phyloP scores from a whole-genome alignment of 2,888 invertebrate genomes.

The Minunthozetes semirufus region DNA sequence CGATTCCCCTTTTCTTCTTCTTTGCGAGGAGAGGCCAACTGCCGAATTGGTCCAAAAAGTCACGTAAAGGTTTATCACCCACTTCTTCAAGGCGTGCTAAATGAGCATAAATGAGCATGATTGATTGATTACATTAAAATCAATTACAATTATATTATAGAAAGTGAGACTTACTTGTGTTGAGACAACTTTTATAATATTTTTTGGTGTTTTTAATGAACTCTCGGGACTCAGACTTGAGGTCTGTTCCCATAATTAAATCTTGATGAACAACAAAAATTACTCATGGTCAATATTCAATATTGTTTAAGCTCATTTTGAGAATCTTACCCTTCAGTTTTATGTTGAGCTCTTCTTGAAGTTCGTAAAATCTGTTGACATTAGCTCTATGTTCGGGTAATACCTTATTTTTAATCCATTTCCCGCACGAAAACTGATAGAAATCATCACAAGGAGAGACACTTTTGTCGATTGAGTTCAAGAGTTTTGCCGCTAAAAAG shows the following conservation, averaged over 20 bases:
- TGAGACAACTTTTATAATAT: conserved; percentile 48
- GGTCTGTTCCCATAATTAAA: conserved; percentile 44
- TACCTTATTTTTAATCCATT: conserved; percentile 54
- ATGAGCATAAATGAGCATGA: neutral
- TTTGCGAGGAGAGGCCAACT: conserved; percentile 23
- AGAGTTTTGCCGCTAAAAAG: conserved; percentile 60
- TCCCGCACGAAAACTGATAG: conserved; percentile 71
- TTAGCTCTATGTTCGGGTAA: conserved; percentile 21
- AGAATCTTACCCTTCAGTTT: conserved; percentile 1
- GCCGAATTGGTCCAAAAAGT: conserved; percentile 24
- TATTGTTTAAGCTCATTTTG: neutral
- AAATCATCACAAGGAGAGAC: conserved; percentile 76
- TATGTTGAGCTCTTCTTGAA: conserved; percentile 26
- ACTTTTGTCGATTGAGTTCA: conserved; percentile 62
- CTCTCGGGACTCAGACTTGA: conserved; percentile 42
- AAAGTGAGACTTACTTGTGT: conserved; percentile 45
- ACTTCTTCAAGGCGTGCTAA: neutral
- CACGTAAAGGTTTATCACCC: conserved; percentile 21
- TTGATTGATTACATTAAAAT: too few species aligned
- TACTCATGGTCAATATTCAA: too few species aligned
- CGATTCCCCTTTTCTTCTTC: neutral
- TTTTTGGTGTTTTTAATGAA: conserved; percentile 46
- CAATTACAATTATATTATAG: conserved; percentile 1
- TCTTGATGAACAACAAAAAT: conserved; percentile 21
- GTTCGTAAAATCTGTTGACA: neutral